Base-by-base conservation (phyloP, 2,888 invertebrate genomes). In the Monopis laevigella region DNA sequence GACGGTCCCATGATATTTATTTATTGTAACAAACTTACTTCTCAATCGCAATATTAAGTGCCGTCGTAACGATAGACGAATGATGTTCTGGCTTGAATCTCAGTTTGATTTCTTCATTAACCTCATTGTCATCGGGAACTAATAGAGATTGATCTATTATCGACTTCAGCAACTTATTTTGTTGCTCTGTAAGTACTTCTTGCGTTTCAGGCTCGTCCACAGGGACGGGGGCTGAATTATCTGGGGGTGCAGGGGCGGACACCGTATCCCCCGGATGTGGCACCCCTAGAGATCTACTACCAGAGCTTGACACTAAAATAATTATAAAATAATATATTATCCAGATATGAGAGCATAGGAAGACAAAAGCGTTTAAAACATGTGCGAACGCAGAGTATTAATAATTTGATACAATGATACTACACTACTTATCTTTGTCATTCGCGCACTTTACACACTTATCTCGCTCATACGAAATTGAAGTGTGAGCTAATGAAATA, bases 31-130 rank as follows among this genome's bases (percentile, higher is more conserved):
- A 17, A 10, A 51, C 71, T 61, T 51, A 78, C 78, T 68, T 75
- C 48, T 77, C 77, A 17, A 74, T 50, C 3, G 63, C 63, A 40
- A 73, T 49, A 49, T 67, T 71, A 21, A 74, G 51, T 43, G 75
- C 71, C 57, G 74, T 74, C 19, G 54, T 61, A 30, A 75, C 54
- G 27, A 73, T 55, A 19, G 62, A 68, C 11, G 71, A 67, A 45
- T 78, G 74, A 42, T 66, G 65, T 44, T 72, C 61, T 1, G 63
- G 52, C 36, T 56, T 51, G 51, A 66, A 68, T 1, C 59, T 47
- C 13, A 61, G 59, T 40, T 68, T 68, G 21, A 74, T 53, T 38
- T 77, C 72, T 10, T 52, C 47, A 0, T 60, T 59, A 43, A 73
- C 50, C 47, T 73, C 72, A 5, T 63, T 62, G 34, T 65, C 60